These are phyloP conservation scores for Corapipo altera DNA, from an alignment of 2,113 vertebrate genomes.

Conservation along the genomic window DNA sequence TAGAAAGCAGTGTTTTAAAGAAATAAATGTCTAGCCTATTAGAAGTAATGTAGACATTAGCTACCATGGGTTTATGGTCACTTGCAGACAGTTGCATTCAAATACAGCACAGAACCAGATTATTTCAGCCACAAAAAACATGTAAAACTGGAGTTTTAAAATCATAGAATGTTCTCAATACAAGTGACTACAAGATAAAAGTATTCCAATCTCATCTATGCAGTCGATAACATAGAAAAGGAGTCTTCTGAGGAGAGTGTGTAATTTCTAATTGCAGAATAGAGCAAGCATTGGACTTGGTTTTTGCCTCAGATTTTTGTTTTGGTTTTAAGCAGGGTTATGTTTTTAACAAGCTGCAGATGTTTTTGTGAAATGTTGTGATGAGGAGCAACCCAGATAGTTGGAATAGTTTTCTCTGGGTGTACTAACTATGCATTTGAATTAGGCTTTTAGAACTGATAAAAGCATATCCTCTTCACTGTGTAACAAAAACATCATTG, in stretches of 20 bases:
- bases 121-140: not conserved
- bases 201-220: not conserved
- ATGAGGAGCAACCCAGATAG: not conserved
- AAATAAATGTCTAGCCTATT: conserved; percentile 49
- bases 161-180: not conserved
- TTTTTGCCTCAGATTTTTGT: not conserved
- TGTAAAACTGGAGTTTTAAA: not conserved
- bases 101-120: not conserved
- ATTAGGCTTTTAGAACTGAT: not conserved
- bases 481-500: conserved; percentile 32
- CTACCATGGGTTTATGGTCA: not conserved
- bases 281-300: not conserved
- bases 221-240: not conserved
- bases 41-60: conserved; percentile 53
- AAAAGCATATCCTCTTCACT: not conserved
- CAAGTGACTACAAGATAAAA: not conserved
- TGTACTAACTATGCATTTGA: not conserved
- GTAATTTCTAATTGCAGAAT: not conserved
- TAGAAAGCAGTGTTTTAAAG: conserved; percentile 66
- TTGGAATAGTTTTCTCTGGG: not conserved
- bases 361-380: not conserved
- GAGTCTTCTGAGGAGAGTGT: not conserved
- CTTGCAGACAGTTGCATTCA: conserved; percentile 27
- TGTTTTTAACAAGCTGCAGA: not conserved
- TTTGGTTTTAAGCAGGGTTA: not conserved